Evolutionary conservation across 2,888 invertebrate species (phyloP), one percentile per base, ranked within the genome.

Genomic region (Pammene fasciana): DNA sequence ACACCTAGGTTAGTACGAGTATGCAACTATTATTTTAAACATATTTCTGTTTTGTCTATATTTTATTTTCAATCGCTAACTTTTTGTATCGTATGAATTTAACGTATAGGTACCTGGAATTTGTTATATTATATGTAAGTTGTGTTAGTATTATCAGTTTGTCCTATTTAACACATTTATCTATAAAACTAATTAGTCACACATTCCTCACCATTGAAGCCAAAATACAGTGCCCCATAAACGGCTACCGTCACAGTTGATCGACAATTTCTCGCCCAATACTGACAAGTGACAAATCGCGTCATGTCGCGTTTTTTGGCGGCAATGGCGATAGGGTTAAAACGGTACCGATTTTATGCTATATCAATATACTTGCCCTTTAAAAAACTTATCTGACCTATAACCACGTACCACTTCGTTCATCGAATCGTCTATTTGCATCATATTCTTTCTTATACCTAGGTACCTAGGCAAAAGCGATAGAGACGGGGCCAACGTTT

Each of bases 261-360:
- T 71, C 52, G 71, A 68, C 65, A 67, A 78, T 78, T 79, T 71
- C 65, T 72, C 68, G 72, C 71, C 64, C 73, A 75, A 74, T 75
- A 71, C 73, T 77, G 75, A 78, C 74, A 75, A 79, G 79, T 77
- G 75, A 78, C 74, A 75, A 79, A 80, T 75, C 65, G 77, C 75
- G 71, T 78, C 78, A 80, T 75, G 79, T 65, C 54, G 45, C 70
- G n/a, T 48, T 46, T 41, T n/a, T n/a, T n/a, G n/a, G n/a, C n/a
- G n/a, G n/a, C n/a, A 46, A 10, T 13, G 10, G 41, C 13, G 18
- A 73, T 75, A 75, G 77, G 76, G 75, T 76, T 72, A 71, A 59
- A 70, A 52, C 52, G 45, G 50, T 26, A 50, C 13, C 43, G n/a
- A 52, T 62, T 50, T 62, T 26, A 52, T 62, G 62, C 26, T 52